phyloP scores from a whole-genome alignment of 2,113 vertebrate species.

The Cinclus cinclus region DNA sequence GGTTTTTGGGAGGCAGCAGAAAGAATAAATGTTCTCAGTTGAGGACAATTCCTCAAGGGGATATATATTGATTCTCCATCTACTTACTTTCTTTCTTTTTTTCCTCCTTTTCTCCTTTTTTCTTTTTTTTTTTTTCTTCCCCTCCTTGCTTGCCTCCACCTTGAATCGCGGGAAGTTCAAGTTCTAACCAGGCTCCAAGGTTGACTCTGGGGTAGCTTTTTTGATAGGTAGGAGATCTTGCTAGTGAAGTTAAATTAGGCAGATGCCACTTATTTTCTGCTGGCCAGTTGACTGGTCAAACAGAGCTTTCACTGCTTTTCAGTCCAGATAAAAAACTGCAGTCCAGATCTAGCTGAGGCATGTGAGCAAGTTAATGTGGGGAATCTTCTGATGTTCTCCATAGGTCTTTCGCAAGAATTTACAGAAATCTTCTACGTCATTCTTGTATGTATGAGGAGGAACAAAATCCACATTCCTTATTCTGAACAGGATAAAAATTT shows the following conservation, averaged over 20 bases:
- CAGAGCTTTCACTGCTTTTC: background rate
- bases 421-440: background rate
- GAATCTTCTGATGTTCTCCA: background rate
- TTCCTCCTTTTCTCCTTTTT: accelerated
- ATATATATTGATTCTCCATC: background rate
- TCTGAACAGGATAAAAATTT: conserved; percentile 22
- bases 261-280: background rate
- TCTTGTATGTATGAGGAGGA: background rate
- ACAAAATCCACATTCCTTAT: background rate
- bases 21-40: background rate
- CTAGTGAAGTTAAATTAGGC: background rate
- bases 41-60: background rate
- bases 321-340: background rate
- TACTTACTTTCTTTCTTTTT: accelerated
- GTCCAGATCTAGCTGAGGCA: background rate
- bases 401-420: background rate
- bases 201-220: background rate
- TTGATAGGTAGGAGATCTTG: background rate
- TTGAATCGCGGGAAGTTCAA: background rate
- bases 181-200: background rate
- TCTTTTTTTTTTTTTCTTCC: accelerated
- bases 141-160: accelerated
- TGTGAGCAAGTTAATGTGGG: background rate
- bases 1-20: background rate
- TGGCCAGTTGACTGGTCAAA: background rate